These are phyloP conservation scores for Euwallacea fornicatus DNA, from an alignment of 1,140 invertebrate genomes.

Conservation along the genomic window DNA sequence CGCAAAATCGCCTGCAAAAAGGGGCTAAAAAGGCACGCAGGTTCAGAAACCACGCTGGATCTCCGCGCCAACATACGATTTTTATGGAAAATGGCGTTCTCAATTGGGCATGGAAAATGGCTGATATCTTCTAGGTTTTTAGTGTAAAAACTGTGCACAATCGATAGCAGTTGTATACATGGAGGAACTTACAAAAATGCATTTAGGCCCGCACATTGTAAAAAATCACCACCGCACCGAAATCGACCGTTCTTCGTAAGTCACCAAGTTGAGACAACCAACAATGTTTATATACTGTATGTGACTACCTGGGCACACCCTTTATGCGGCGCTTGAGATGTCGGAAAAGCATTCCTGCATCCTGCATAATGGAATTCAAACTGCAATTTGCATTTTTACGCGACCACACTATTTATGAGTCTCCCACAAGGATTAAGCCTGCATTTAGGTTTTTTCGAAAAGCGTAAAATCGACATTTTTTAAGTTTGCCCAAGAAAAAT, in stretches of 20 bases:
- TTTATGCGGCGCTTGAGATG: slow-evolving; percentile 2
- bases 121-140: too few species aligned
- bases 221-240: too few species aligned
- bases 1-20: too few species aligned
- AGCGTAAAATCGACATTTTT: not conserved
- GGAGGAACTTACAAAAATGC: too few species aligned
- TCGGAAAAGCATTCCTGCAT: slow-evolving; percentile 12
- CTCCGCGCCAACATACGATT: too few species aligned
- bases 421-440: not conserved
- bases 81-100: too few species aligned
- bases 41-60: too few species aligned
- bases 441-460: not conserved
- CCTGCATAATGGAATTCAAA: not conserved
- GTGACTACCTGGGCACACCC: not conserved
- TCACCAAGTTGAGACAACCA: not conserved
- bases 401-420: not conserved
- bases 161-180: too few species aligned
- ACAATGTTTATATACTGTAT: not conserved
- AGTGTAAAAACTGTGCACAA: too few species aligned
- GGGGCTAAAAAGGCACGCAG: too few species aligned
- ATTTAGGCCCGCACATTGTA: too few species aligned
- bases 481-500: not conserved
- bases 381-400: slow-evolving; percentile 1
- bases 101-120: too few species aligned
- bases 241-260: not conserved